A percentile compares a stretch with the other conserved stretches of the same genome.
These are phyloP conservation scores for Thomomys bottae DNA, from an alignment of 2,113 vertebrate species.

Conservation along the genomic window DNA sequence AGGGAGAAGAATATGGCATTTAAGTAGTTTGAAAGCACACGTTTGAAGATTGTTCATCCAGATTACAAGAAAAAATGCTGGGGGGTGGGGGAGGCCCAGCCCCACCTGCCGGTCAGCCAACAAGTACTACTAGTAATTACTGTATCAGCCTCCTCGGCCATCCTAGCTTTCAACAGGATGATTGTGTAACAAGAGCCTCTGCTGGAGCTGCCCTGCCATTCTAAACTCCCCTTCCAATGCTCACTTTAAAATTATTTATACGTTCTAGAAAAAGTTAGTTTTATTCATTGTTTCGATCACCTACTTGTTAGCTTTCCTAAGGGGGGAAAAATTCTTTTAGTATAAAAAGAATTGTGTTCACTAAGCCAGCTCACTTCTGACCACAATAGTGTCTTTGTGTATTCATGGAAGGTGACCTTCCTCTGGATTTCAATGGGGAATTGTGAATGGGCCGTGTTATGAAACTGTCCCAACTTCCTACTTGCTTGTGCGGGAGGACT, in stretches of 20 bases:
- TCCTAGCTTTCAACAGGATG: slow-evolving; percentile 77
- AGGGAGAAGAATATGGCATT: slow-evolving; percentile 60
- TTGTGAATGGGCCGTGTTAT: slow-evolving; percentile 81
- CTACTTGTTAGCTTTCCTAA: slow-evolving; percentile 76
- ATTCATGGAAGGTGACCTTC: slow-evolving; percentile 82
- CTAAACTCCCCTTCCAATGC: slow-evolving; percentile 72
- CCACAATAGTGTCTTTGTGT: slow-evolving; percentile 81
- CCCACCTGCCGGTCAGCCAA: slow-evolving; percentile 81
- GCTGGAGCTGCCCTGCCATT: slow-evolving; percentile 79
- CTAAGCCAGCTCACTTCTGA: slow-evolving; percentile 72
- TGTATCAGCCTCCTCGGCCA: slow-evolving; percentile 81
- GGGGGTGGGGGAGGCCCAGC: slow-evolving; percentile 76
- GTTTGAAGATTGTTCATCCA: slow-evolving; percentile 50
- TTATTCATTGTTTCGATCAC: slow-evolving; percentile 77
- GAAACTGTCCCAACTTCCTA: slow-evolving; percentile 79
- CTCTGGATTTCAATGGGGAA: slow-evolving; percentile 71
- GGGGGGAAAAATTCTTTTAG: slow-evolving; percentile 75
- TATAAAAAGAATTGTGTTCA: slow-evolving; percentile 72
- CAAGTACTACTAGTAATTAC: slow-evolving; percentile 77
- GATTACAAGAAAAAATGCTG: slow-evolving; percentile 78
- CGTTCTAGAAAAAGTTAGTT: slow-evolving; percentile 80
- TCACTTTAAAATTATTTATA: slow-evolving; percentile 80
- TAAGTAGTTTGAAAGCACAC: slow-evolving; percentile 73
- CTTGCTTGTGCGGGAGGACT: slow-evolving; percentile 60
- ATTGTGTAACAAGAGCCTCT: slow-evolving; percentile 74